Base-by-base conservation (phyloP, 2,797 vertebrate genomes). In the Pipistrellus kuhlii region DNA sequence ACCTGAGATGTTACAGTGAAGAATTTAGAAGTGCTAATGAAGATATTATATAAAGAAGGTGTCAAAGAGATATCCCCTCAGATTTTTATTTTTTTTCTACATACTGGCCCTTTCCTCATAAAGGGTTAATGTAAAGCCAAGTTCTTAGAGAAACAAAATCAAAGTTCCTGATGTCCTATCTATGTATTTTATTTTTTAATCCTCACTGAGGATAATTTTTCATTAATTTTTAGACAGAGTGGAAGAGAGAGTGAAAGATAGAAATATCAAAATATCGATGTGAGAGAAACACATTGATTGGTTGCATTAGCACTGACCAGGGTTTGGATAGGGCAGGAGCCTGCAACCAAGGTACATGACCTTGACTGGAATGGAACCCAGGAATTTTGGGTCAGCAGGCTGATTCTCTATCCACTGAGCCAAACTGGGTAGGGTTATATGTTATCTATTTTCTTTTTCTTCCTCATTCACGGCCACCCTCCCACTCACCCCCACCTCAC, bases 21-120 rank as follows among this genome's bases (percentile, higher is more conserved):
- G 77, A 97, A 93, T 96, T 97, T 96, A 92, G 95, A 90, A 94
- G 4, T 68, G 44, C 23, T 93, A 51, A 76, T 95, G 9, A 30
- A n/a, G 25, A 57, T 14, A n/a, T n/a, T n/a, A n/a, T n/a, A 88
- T 38, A 11, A 77, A 57, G 57, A 73, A 75, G 11, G 18, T 73
- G 41, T 94, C 46, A 83, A 93, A 93, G 20, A 90, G 23, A 10
- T 27, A 87, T 32, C 23, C 21, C 1, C 9, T 62, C 12, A 12
- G 20, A 41, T n/a, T 53, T 51, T 62, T 7, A 90, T 59, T 84
- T 10, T 10, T 75, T 72, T 41, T 76, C 27, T 72, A 53, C 8
- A 78, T 9, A 21, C 7, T 41, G 30, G 6, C 9, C 9, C 1
- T 57, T 66, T 82, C 5, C 23, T 94, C 32, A 77, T 85, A 48